A percentile compares a stretch with the other conserved stretches of the same genome.
phyloP scores from a whole-genome alignment of 2,888 invertebrate genomes.

The Rhagium mordax region DNA sequence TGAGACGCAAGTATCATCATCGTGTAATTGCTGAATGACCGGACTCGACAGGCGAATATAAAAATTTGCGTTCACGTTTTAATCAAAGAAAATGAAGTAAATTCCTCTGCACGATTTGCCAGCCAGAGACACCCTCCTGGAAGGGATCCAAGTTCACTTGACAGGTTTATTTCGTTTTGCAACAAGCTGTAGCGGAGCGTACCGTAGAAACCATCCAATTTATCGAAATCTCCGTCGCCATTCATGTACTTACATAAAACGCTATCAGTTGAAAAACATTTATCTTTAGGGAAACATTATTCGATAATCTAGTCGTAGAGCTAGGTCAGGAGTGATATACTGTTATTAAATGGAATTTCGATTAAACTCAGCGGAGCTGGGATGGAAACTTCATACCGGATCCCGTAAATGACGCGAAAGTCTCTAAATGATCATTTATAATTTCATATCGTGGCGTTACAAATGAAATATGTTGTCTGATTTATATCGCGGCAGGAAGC shows the following conservation, averaged over 20 bases:
- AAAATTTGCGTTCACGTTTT: no score
- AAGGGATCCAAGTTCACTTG: not conserved
- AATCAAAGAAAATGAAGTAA: no score
- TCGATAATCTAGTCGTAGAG: constrained; percentile 34
- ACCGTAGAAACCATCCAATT: not conserved
- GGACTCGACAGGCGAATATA: no score
- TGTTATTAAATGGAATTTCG: constrained; percentile 38
- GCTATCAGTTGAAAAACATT: constrained; percentile 34
- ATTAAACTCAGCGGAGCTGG: constrained; percentile 31
- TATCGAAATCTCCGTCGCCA: not conserved
- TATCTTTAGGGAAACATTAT: constrained; percentile 35
- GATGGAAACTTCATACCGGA: constrained; percentile 26
- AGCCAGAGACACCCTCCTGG: no score
- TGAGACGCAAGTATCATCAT: no score
- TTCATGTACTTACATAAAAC: constrained; percentile 11
- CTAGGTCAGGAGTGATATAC: constrained; percentile 33
- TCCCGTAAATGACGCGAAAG: constrained; percentile 37
- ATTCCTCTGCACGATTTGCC: no score
- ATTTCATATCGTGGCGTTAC: constrained; percentile 37
- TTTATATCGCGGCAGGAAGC: not conserved
- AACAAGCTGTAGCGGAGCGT: not conserved
- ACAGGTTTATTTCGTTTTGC: not conserved
- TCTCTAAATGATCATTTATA: constrained; percentile 40
- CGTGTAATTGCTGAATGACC: no score
- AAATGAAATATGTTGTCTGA: constrained; percentile 36